A percentile compares a stretch with the other conserved stretches of the same genome.
Conservation (phyloP, 2,888 invertebrate species). For the Bombyx huttoni region DNA sequence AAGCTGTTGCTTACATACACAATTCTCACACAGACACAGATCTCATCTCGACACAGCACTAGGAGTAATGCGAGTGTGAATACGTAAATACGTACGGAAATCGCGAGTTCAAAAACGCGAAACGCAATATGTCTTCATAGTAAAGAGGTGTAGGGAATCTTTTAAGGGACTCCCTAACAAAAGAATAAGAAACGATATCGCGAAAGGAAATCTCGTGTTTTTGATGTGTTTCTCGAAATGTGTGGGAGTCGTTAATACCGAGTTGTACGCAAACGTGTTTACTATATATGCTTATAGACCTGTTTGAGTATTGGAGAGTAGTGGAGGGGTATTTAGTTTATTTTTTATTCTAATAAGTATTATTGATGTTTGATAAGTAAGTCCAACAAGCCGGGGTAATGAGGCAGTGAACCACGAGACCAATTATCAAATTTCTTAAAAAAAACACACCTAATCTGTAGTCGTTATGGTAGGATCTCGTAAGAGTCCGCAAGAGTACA, state of each 20-base stretch:
- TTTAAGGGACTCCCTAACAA: slow-evolving; percentile 53
- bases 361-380: no score
- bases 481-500: no score
- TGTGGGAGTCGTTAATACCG: slow-evolving; percentile 17
- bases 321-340: not conserved
- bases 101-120: slow-evolving; percentile 71
- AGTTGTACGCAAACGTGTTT: not conserved
- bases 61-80: slow-evolving; percentile 69
- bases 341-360: not conserved
- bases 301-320: not conserved
- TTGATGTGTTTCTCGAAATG: slow-evolving; percentile 35
- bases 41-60: slow-evolving; percentile 63
- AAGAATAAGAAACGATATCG: slow-evolving; percentile 48
- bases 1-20: slow-evolving; percentile 49
- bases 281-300: not conserved
- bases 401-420: no score
- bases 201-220: slow-evolving; percentile 46
- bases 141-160: slow-evolving; percentile 56
- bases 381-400: no score
- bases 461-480: no score
- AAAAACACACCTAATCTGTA: no score
- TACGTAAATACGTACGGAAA: slow-evolving; percentile 68
- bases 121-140: slow-evolving; percentile 71
- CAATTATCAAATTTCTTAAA: no score
- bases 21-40: slow-evolving; percentile 45